A percentile compares a stretch with the other conserved stretches of the same genome.
phyloP scores from a whole-genome alignment of 1,140 invertebrate species.

The Drosophila bifasciata region DNA sequence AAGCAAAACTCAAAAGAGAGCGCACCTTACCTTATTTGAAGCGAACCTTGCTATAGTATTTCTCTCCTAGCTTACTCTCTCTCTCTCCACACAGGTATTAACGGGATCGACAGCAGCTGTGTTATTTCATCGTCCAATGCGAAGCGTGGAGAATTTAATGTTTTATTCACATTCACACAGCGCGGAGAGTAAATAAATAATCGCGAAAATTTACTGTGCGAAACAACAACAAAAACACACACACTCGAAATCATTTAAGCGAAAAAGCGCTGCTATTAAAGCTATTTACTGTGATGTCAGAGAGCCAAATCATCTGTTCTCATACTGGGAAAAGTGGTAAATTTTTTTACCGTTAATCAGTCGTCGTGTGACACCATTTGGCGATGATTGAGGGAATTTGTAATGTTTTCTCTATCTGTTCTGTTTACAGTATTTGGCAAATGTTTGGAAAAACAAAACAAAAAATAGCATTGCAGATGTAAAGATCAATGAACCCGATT shows the following conservation, averaged over 20 bases:
- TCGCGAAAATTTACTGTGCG: constrained; percentile 22
- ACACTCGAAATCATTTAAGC: constrained; percentile 29
- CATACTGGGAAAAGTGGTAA: not conserved
- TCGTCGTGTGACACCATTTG: no score
- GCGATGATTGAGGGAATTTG: no score
- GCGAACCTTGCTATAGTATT: no score
- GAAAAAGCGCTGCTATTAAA: constrained; percentile 34
- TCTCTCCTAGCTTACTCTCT: no score
- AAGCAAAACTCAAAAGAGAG: not conserved
- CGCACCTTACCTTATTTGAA: no score
- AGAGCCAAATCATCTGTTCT: constrained; percentile 31
- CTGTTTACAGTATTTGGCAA: no score
- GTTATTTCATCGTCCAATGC: constrained; percentile 62
- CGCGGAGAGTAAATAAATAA: constrained; percentile 58
- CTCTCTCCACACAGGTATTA: not conserved
- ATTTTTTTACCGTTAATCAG: no score
- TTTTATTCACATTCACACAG: constrained; percentile 55
- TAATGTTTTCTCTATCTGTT: no score
- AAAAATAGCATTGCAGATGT: no score
- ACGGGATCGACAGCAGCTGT: constrained; percentile 46
- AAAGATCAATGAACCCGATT: no score
- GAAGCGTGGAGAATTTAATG: constrained; percentile 44
- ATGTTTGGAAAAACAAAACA: no score
- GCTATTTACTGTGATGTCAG: constrained; percentile 62
- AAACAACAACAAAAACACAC: constrained; percentile 45